Base-by-base conservation (phyloP, 37 sponge, comb jelly and placozoan species). In the Aplysina aerophoba region DNA sequence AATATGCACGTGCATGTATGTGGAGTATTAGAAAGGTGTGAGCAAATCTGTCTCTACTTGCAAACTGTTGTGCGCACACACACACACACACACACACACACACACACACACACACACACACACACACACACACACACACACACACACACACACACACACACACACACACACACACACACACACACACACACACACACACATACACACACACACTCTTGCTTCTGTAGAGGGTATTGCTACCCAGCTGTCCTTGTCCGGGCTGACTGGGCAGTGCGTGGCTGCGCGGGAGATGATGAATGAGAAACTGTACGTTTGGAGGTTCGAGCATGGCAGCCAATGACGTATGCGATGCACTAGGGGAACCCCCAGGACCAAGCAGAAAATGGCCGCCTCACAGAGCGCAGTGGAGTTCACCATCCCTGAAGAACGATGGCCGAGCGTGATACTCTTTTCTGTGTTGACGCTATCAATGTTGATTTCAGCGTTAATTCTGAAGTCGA, bases 121-220 rank as follows among this genome's bases (percentile, higher is more conserved):
- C 37, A 73, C 33, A 28, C 37, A 73, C 33, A 73, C 37, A 73
- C 74, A 73, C 37, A 73, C 74, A 73, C 37, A 73, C 37, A 21
- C 34, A 36, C 34, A 36, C 74, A 73, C 37, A 73, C 74, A 73
- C 34, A 73, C 74, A 73, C 37, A 73, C 74, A 73, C 37, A 14
- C 74, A 73, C 3, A 11, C 74, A 73, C 37, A 14, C 37, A 73
- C 37, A 28, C 74, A 35, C 37, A 73, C 74, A 73, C 37, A 73
- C 37, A 73, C 34, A 28, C 74, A 73, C 37, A 73, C 37, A 73
- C 37, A 73, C 74, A 73, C 37, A 73, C 74, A 73, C 37, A 73
- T 36, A 73, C 37, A 73, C 74, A 73, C 37, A 73, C 74, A 73
- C 37, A 73, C 74, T 31, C 37, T 31, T 8, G 8, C 37, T 8